Conservation (phyloP, 2,888 invertebrate species). For the Tyria jacobaeae region DNA sequence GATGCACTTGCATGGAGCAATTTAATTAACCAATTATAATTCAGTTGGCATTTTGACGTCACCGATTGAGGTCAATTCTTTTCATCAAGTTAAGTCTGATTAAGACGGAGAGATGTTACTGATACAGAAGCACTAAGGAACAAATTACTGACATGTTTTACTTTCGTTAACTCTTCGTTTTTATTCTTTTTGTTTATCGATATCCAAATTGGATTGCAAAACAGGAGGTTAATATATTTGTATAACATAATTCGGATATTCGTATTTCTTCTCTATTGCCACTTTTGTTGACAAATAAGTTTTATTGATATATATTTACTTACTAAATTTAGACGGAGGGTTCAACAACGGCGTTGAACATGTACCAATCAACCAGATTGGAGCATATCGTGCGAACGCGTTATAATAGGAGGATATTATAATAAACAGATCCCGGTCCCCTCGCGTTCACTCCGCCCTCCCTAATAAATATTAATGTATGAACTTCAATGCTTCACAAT, state of each 20-base stretch:
- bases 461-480: conserved; percentile 85
- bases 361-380: conserved; percentile 71
- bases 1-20: conserved; percentile 75
- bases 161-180: background rate
- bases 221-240: background rate
- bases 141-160: background rate
- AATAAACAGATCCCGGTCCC: conserved; percentile 84
- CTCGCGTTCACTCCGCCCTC: conserved; percentile 68
- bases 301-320: conserved; percentile 1
- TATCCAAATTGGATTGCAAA: background rate
- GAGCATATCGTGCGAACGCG: conserved; percentile 82
- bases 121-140: background rate
- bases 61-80: conserved; percentile 47
- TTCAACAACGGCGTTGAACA: conserved; percentile 45
- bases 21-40: conserved; percentile 73
- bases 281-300: background rate
- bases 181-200: background rate
- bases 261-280: background rate
- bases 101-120: background rate
- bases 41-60: conserved; percentile 57
- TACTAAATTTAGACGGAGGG: conserved; percentile 30
- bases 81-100: conserved; percentile 43
- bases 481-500: conserved; percentile 81
- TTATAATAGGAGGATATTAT: conserved; percentile 86
- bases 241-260: background rate